phyloP scores from a whole-genome alignment of 1,140 invertebrate species.

The Macrostomum lignano region DNA sequence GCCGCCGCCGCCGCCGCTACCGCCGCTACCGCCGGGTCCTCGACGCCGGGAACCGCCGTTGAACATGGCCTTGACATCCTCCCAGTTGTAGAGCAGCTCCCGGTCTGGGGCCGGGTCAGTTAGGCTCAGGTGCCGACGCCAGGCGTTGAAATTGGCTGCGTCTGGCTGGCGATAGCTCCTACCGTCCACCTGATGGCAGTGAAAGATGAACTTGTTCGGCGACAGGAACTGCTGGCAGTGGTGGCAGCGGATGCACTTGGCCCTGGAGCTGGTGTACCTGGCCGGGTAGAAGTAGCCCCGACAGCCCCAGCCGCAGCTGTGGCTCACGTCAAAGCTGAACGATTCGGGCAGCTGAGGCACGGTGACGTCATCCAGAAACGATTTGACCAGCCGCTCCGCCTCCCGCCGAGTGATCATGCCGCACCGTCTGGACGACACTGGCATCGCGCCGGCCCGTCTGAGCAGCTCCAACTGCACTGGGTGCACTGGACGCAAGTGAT shows the following conservation, averaged over 20 bases:
- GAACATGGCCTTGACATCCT: slow-evolving; percentile 84
- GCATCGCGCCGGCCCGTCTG: slow-evolving; percentile 10
- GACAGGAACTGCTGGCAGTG: slow-evolving; percentile 42
- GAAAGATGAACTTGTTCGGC: slow-evolving; percentile 92
- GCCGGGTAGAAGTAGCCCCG: slow-evolving; percentile 57
- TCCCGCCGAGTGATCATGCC: slow-evolving; percentile 67
- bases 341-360: slow-evolving; percentile 58
- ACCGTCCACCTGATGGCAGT: slow-evolving; percentile 46
- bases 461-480: slow-evolving; percentile 42
- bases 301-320: slow-evolving; percentile 72
- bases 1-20: no score
- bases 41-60: slow-evolving; percentile 74
- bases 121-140: slow-evolving; percentile 64
- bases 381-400: slow-evolving; percentile 68
- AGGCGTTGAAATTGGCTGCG: slow-evolving; percentile 78
- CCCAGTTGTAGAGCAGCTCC: slow-evolving; percentile 28
- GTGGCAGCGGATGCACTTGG: slow-evolving; percentile 10
- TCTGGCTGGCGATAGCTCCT: slow-evolving; percentile 37
- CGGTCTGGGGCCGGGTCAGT: slow-evolving; percentile 32
- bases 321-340: slow-evolving; percentile 64
- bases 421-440: slow-evolving; percentile 33
- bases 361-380: slow-evolving; percentile 61
- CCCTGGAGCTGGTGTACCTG: slow-evolving; percentile 27
- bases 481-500: slow-evolving; percentile 83
- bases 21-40: no score